Conservation (phyloP, 2,113 vertebrate genomes). For the Syrmaticus mikado region DNA sequence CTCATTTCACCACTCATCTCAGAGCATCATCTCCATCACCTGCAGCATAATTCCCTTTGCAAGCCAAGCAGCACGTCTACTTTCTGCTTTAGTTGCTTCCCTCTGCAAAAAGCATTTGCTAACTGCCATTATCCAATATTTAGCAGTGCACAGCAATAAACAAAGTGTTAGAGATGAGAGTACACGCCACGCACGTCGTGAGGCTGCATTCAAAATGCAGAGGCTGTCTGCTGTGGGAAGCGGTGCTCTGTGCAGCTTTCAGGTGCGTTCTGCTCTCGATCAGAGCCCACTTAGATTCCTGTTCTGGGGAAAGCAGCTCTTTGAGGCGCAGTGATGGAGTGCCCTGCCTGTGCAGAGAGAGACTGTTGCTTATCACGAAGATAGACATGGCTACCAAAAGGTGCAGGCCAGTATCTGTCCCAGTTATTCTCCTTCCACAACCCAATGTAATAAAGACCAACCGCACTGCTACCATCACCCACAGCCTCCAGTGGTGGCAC, state of each 20-base stretch:
- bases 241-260: background rate
- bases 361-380: background rate
- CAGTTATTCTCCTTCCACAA: background rate
- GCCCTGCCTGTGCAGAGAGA: background rate
- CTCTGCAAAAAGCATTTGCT: background rate
- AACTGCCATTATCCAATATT: background rate
- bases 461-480: accelerated
- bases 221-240: background rate
- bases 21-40: background rate
- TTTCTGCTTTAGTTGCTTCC: background rate
- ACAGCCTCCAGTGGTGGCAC: background rate
- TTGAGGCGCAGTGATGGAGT: background rate
- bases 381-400: background rate
- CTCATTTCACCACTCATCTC: accelerated
- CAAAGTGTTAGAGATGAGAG: background rate
- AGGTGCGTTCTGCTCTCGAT: background rate
- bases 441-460: background rate
- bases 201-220: background rate
- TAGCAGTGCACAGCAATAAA: background rate
- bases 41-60: accelerated
- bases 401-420: background rate
- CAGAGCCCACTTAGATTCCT: background rate
- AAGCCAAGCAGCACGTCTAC: background rate
- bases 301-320: background rate
- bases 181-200: accelerated